phyloP scores from a whole-genome alignment of 2,113 vertebrate genomes.

The Misgurnus mizolepis region DNA sequence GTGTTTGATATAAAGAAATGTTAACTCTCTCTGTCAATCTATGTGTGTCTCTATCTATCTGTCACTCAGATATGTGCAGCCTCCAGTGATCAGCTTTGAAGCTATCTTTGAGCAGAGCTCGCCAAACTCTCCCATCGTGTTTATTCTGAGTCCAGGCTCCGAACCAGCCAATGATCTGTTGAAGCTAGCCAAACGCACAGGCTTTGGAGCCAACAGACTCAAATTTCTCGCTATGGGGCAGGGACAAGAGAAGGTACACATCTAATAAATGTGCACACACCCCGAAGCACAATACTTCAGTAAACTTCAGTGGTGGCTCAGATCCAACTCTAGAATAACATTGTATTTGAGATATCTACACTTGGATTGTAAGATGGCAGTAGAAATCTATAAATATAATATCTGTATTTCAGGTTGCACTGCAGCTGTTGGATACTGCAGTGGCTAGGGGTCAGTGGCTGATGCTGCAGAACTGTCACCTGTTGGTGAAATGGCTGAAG shows the following conservation, averaged over 20 bases:
- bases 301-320: too few relatives aligned
- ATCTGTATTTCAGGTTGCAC: conserved; percentile 77
- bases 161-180: conserved; percentile 90
- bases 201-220: conserved; percentile 84
- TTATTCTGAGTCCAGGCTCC: conserved; percentile 92
- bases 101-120: conserved; percentile 88
- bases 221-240: conserved; percentile 97
- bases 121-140: conserved; percentile 88
- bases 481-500: conserved; percentile 90
- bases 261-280: background rate
- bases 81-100: conserved; percentile 91
- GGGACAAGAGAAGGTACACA: conserved; percentile 89
- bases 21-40: background rate
- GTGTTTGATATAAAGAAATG: background rate
- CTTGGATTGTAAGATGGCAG: background rate
- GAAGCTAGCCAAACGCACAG: conserved; percentile 85
- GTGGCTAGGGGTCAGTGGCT: conserved; percentile 87
- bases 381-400: background rate
- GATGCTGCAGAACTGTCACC: conserved; percentile 96
- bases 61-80: conserved; percentile 87
- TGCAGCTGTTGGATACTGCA: conserved; percentile 84
- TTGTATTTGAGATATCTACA: background rate
- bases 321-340: too few relatives aligned
- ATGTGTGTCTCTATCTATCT: conserved; percentile 17
- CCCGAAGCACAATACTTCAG: background rate